phyloP scores from a whole-genome alignment of 2,113 vertebrate genomes.

The Phalacrocorax brasilianus region DNA sequence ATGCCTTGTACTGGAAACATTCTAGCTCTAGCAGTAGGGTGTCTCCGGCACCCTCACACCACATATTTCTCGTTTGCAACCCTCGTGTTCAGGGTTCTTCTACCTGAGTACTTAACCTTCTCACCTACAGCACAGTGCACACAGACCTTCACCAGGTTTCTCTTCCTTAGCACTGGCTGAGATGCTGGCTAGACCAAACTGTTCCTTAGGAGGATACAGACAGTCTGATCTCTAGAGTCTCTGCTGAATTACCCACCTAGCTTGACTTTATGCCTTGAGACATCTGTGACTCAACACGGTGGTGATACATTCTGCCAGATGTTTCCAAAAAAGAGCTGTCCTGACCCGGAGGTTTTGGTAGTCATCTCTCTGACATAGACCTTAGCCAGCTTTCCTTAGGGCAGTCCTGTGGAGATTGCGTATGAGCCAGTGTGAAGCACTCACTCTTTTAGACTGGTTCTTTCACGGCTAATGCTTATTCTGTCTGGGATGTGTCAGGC shows the following conservation, averaged over 20 bases:
- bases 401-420: accelerated
- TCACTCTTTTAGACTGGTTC: neutral
- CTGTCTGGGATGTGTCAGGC: neutral
- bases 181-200: neutral
- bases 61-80: neutral
- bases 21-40: neutral
- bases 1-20: neutral
- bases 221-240: neutral
- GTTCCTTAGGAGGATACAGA: neutral
- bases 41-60: neutral
- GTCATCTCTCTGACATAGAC: slow-evolving; percentile 25
- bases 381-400: neutral
- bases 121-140: neutral
- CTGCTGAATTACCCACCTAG: neutral
- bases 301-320: slow-evolving; percentile 38
- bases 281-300: slow-evolving; percentile 10
- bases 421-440: neutral
- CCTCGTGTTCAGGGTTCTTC: neutral
- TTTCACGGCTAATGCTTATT: neutral
- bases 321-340: neutral
- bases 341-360: neutral
- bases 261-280: slow-evolving; percentile 23
- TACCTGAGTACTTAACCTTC: neutral
- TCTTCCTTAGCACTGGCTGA: neutral
- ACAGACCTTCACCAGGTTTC: neutral